Percentiles rank a stretch among this genome's conserved stretches.
phyloP scores from a whole-genome alignment of 2,113 vertebrate species.

The Potamarius usumacintae region DNA sequence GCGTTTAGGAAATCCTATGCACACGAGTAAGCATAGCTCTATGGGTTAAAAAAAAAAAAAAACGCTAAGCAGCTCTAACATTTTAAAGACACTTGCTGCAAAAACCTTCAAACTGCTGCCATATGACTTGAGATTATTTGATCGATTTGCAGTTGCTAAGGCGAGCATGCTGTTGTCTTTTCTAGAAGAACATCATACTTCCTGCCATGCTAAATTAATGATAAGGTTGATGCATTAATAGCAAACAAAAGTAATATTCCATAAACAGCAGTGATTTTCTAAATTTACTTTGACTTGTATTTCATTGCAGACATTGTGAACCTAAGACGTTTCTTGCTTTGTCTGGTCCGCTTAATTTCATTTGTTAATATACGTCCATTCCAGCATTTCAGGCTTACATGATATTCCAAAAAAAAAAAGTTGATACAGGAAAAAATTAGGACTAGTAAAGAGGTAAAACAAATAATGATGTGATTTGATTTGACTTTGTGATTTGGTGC shows the following conservation, averaged over 20 bases:
- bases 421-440: too few species aligned
- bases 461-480: too few species aligned
- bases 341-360: too few species aligned
- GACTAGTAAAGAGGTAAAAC: too few species aligned
- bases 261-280: neutral
- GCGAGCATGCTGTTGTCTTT: neutral
- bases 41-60: neutral
- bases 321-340: too few species aligned
- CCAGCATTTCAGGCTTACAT: too few species aligned
- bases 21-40: neutral
- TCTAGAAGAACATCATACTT: neutral
- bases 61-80: neutral
- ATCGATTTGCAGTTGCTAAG: neutral
- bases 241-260: neutral
- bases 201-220: neutral
- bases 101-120: neutral
- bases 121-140: neutral
- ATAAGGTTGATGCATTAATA: neutral
- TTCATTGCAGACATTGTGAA: too few species aligned
- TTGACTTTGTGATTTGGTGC: too few species aligned
- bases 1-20: neutral
- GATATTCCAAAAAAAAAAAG: too few species aligned
- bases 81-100: neutral
- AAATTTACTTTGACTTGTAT: too few species aligned
- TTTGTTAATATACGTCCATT: too few species aligned